Evolutionary conservation across 2,113 vertebrate genomes (phyloP).

Genomic region (Kryptolebias marmoratus): DNA sequence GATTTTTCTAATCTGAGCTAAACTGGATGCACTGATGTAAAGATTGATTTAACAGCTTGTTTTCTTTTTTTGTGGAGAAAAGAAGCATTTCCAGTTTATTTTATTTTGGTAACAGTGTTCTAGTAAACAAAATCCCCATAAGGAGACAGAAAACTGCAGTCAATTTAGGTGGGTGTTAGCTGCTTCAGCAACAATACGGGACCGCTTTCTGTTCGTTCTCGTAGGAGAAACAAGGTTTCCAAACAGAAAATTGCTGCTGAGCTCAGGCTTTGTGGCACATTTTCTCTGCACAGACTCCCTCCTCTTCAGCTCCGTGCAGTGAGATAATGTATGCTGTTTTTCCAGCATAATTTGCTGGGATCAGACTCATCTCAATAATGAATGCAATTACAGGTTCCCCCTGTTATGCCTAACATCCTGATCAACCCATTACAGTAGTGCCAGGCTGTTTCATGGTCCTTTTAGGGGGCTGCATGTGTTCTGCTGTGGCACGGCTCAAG

Average conservation of each 20-base stretch:
- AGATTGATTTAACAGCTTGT: slow-evolving; percentile 11
- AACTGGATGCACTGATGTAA: not conserved
- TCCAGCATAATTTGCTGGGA: slow-evolving; percentile 51
- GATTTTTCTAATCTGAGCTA: slow-evolving; percentile 8
- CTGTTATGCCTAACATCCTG: slow-evolving; percentile 69
- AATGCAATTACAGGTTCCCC: slow-evolving; percentile 68
- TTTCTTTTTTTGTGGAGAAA: slow-evolving; percentile 6
- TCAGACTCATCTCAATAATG: slow-evolving; percentile 70
- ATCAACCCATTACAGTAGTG: slow-evolving; percentile 57
- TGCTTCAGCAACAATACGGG: slow-evolving; percentile 21
- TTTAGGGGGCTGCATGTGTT: slow-evolving; percentile 18
- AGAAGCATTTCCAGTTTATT: not conserved
- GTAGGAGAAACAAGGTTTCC: slow-evolving; percentile 12
- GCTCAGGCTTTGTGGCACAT: slow-evolving; percentile 41
- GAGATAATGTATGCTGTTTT: slow-evolving; percentile 61
- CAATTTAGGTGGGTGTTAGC: slow-evolving; percentile 38
- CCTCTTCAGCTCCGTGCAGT: slow-evolving; percentile 34
- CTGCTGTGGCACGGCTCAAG: slow-evolving; percentile 5
- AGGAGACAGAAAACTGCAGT: slow-evolving; percentile 16
- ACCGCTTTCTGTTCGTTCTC: slow-evolving; percentile 34
- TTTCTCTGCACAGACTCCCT: slow-evolving; percentile 46
- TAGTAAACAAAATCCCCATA: slow-evolving; percentile 17
- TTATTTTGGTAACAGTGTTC: slow-evolving; percentile 3
- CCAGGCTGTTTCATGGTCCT: slow-evolving; percentile 40
- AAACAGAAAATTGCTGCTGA: slow-evolving; percentile 41